phyloP scores from a whole-genome alignment of 2,113 vertebrate species.

The Urocitellus parryii region DNA sequence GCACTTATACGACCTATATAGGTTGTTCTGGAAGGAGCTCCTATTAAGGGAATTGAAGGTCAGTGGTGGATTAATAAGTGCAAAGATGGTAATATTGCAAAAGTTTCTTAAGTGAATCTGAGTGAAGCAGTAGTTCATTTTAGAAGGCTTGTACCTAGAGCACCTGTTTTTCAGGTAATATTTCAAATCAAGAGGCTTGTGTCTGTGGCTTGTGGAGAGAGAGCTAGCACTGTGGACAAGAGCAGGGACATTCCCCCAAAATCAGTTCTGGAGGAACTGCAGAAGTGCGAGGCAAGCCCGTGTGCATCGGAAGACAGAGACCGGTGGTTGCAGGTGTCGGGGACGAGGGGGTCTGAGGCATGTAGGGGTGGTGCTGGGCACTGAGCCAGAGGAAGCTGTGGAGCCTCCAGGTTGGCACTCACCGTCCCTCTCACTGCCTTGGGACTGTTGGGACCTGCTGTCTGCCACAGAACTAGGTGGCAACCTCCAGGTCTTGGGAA shows the following conservation, averaged over 20 bases:
- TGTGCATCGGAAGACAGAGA: fast-evolving
- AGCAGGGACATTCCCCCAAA: neutral
- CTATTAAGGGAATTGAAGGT: neutral
- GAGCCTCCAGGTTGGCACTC: no score
- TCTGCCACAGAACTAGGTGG: neutral
- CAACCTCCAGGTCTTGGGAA: neutral
- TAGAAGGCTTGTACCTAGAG: neutral
- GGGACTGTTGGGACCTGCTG: neutral
- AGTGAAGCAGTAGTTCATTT: neutral
- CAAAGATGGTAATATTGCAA: neutral
- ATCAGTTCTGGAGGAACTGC: neutral
- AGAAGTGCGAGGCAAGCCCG: neutral
- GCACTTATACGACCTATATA: fast-evolving
- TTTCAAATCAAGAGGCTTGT: neutral
- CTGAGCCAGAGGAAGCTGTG: neutral
- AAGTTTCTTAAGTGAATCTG: neutral
- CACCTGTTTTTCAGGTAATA: neutral
- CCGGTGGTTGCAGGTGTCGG: neutral
- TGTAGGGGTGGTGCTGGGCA: fast-evolving
- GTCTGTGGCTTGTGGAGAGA: neutral
- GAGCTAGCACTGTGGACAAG: neutral
- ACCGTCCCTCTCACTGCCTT: neutral
- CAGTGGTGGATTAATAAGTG: neutral
- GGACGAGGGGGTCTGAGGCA: fast-evolving
- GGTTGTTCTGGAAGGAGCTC: neutral